A percentile compares a stretch with the other conserved stretches of the same genome.
These are phyloP conservation scores for Bovichtus diacanthus DNA, from an alignment of 2,797 vertebrate species.

Conservation along the genomic window DNA sequence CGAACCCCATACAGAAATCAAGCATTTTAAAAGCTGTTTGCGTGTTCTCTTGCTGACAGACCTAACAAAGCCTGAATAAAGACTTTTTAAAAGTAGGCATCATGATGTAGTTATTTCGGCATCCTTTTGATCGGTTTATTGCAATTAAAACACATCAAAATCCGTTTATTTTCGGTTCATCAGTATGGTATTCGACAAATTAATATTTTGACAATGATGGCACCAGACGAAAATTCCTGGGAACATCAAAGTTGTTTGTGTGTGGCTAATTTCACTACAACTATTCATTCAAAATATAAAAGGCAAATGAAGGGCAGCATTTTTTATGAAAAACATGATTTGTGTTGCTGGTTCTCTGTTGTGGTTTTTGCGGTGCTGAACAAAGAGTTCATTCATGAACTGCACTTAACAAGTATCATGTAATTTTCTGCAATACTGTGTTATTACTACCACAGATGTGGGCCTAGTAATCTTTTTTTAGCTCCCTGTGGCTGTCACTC, in stretches of 20 bases:
- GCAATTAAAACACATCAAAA: no score
- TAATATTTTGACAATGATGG: not conserved
- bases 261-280: not conserved
- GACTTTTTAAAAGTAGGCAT: no score
- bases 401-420: not conserved
- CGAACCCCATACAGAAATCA: no score
- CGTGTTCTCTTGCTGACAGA: no score
- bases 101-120: no score
- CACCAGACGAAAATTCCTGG: not conserved
- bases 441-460: constrained; percentile 2
- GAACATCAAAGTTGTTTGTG: not conserved
- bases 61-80: no score
- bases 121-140: no score
- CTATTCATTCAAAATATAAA: not conserved
- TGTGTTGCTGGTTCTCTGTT: not conserved
- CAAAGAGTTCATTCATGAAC: not conserved
- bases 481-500: not conserved
- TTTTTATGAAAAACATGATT: not conserved
- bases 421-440: not conserved
- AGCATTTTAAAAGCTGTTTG: no score
- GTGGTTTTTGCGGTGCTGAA: not conserved
- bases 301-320: not conserved
- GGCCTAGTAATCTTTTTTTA: not conserved
- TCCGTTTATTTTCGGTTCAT: no score
- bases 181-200: not conserved